phyloP scores from a whole-genome alignment of 1,140 invertebrate species.

The Ptiloglossa arizonensis region DNA sequence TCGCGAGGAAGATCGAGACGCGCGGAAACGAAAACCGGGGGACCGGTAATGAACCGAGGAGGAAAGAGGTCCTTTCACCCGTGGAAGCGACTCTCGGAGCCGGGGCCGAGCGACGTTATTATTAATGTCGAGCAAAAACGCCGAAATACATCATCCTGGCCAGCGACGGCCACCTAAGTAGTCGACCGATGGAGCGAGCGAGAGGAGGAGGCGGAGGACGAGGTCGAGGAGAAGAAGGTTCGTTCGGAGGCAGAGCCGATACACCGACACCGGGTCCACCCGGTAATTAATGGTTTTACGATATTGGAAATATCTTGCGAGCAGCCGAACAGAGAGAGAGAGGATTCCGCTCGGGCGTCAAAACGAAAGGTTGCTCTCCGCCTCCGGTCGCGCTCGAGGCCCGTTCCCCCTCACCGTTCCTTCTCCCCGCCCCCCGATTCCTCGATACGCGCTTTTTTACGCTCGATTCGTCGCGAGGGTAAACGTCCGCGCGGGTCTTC shows the following conservation, averaged over 20 bases:
- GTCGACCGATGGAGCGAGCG: slow-evolving; percentile 55
- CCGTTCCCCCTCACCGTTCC: too few relatives aligned
- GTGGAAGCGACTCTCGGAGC: slow-evolving; percentile 10
- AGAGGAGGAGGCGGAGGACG: slow-evolving; percentile 9
- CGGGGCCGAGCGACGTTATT: slow-evolving; percentile 66
- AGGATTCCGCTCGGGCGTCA: slow-evolving; percentile 62
- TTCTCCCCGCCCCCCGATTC: too few relatives aligned
- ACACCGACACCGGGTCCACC: slow-evolving; percentile 68
- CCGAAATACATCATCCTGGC: slow-evolving; percentile 75
- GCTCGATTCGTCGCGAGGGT: slow-evolving; percentile 9
- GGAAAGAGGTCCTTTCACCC: slow-evolving; percentile 38
- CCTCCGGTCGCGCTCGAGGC: slow-evolving; percentile 24
- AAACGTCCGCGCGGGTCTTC: not conserved
- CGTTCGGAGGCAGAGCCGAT: slow-evolving; percentile 62
- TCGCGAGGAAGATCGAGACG: not conserved
- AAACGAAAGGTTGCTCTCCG: slow-evolving; percentile 51
- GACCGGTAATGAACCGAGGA: slow-evolving; percentile 8
- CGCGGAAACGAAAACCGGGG: slow-evolving; percentile 1
- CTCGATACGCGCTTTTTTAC: slow-evolving; percentile 45
- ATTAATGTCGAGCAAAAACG: slow-evolving; percentile 78
- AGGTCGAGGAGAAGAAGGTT: slow-evolving; percentile 60
- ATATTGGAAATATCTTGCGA: slow-evolving; percentile 77
- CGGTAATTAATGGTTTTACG: slow-evolving; percentile 80
- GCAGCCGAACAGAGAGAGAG: slow-evolving; percentile 57
- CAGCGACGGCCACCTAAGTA: slow-evolving; percentile 79